Evolutionary conservation across 2,797 vertebrate genomes (phyloP), one percentile per base, ranked within the genome.

Genomic region (Sebastes variabilis): DNA sequence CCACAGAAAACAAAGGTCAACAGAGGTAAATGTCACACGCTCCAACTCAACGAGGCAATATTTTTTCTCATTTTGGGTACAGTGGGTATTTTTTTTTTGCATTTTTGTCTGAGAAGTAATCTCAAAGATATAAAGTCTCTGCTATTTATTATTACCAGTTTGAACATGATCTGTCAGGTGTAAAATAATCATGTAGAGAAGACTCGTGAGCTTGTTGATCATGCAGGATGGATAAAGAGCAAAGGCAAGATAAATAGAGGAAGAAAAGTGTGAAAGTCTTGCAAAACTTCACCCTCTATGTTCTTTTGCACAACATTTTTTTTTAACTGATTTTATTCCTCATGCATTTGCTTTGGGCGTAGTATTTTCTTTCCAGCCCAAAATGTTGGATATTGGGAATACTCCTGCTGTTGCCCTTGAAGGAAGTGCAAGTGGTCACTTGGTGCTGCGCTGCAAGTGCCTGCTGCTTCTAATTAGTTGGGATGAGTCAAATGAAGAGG

Each of bases 391-490:
- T 36, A 56, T 61, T 64, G 67, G 61, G 56, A 73, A 76, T 62
- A 49, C 66, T 75, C 78, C 72, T 75, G 79, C 84, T 86, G 77
- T 62, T 78, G 75, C 61, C 75, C 73, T 86, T 89, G 81, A 72
- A 55, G 25, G 30, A 72, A 62, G 61, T 67, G 36, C 72, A 62
- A 38, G 59, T 82, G 79, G 82, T 65, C 76, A 76, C 66, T 79
- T 71, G 71, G 60, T 78, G 75, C 54, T 69, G 77, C 3, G 6
- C 80, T 74, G 67, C 42, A 74, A 80, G 71, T 60, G 64, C 82
- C 82, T 85, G 82, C 81, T 88, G 67, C 75, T 81, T 85, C 30
- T 80, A 81, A 89, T 85, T 86, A 87, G 66, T 60, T 66, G 1
- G 64, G 73, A 81, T 68, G 54, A 64, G 81, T 85, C 84, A 79